These are phyloP conservation scores for Glaucomys volans DNA, from an alignment of 2,113 vertebrate species.

Conservation along the genomic window DNA sequence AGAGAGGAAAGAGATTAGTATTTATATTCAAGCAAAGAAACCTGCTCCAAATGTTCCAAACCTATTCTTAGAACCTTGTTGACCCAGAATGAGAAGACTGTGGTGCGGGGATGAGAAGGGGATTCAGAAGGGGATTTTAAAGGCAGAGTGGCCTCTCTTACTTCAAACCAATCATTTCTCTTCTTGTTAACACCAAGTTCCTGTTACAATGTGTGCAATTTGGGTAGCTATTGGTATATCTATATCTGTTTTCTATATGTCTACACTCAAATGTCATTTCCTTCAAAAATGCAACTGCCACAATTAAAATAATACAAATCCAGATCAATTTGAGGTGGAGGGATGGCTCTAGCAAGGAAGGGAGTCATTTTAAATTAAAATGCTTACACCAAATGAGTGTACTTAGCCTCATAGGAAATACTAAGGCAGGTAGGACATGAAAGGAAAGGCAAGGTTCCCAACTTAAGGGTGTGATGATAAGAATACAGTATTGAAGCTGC, in stretches of 20 bases:
- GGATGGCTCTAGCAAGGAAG: background rate
- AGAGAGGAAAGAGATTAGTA: constrained; percentile 58
- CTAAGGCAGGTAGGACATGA: background rate
- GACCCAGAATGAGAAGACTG: constrained; percentile 66
- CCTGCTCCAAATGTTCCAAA: constrained; percentile 67
- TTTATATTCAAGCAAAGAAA: constrained; percentile 54
- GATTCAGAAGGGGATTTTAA: constrained; percentile 47
- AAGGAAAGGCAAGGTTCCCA: background rate
- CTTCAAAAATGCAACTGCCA: background rate
- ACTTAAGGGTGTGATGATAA: background rate
- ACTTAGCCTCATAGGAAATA: background rate
- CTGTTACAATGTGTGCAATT: background rate
- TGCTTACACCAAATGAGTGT: background rate
- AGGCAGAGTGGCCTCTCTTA: constrained; percentile 63
- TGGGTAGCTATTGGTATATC: background rate
- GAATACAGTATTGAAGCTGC: background rate
- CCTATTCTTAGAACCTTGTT: constrained; percentile 28
- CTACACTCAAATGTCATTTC: background rate
- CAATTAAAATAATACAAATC: background rate
- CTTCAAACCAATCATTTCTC: background rate
- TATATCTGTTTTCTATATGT: background rate
- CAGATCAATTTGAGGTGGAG: background rate
- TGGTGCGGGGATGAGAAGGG: background rate
- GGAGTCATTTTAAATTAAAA: background rate
- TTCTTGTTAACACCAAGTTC: background rate